These are phyloP conservation scores for Orthosia gracilis DNA, from an alignment of 2,888 invertebrate species.

Conservation along the genomic window DNA sequence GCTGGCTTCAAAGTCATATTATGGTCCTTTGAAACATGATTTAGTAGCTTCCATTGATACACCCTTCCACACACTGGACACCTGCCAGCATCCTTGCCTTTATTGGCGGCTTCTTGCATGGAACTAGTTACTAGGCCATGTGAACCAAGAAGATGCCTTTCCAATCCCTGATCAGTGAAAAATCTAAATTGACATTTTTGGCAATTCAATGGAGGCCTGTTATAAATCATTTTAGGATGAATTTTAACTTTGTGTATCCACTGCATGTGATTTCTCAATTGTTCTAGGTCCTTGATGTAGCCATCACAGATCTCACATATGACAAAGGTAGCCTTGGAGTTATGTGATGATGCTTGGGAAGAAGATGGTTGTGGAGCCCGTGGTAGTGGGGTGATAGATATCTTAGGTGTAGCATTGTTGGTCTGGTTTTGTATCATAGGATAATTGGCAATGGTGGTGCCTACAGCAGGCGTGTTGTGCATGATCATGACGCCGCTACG, in stretches of 20 bases:
- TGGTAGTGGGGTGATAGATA: constrained; percentile 97
- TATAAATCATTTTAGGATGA: constrained; percentile 99
- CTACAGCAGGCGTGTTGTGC: constrained; percentile 89
- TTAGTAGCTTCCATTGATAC: constrained; percentile 95
- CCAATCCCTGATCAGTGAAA: constrained; percentile 99
- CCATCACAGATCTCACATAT: constrained; percentile 99
- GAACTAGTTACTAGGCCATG: constrained; percentile 98
- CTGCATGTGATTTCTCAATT: constrained; percentile 98
- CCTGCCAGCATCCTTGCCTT: constrained; percentile 98
- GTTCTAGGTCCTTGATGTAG: constrained; percentile 98
- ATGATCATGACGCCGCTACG: constrained; percentile 93
- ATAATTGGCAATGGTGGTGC: constrained; percentile 86
- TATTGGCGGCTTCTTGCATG: constrained; percentile 99
- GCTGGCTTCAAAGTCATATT: constrained; percentile 98
- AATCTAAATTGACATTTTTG: constrained; percentile 99
- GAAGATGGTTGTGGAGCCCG: constrained; percentile 91
- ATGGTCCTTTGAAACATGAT: constrained; percentile 98
- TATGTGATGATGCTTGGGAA: constrained; percentile 80
- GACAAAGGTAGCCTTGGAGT: constrained; percentile 96
- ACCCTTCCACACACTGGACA: constrained; percentile 99
- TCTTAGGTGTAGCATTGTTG: constrained; percentile 95
- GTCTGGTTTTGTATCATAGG: constrained; percentile 84
- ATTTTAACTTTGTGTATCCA: constrained; percentile 99
- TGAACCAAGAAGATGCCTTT: constrained; percentile 98
- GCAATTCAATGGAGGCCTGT: constrained; percentile 98